A percentile compares a stretch with the other conserved stretches of the same genome.
Evolutionary conservation across 2,797 vertebrate species (phyloP).

Genomic region (Tympanoctomys barrerae): DNA sequence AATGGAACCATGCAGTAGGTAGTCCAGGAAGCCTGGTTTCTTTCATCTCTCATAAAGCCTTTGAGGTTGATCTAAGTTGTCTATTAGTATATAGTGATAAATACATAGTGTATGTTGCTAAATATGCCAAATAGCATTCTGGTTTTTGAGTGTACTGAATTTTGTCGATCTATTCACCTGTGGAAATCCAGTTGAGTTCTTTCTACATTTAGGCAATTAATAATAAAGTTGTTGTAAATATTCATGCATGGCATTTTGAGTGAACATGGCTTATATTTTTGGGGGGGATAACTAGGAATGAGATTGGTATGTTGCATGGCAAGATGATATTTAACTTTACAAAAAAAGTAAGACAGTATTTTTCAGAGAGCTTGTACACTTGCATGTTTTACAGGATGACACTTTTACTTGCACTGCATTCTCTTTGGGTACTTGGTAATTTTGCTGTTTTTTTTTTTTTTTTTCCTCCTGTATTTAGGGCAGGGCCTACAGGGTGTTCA

Average conservation of each 20-base stretch:
- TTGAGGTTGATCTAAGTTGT: not conserved
- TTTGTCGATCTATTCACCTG: not conserved
- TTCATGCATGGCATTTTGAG: not conserved
- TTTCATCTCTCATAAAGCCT: not conserved
- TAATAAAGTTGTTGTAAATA: not conserved
- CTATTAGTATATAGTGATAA: not conserved
- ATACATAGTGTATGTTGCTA: not conserved
- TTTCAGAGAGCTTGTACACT: not conserved
- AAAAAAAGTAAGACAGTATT: not conserved
- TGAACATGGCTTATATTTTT: not conserved
- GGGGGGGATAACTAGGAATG: not conserved
- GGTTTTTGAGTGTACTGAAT: not conserved
- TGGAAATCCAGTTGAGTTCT: slow-evolving; percentile 23
- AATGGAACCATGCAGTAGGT: not conserved
- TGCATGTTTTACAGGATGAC: not conserved
- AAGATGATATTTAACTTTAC: not conserved
- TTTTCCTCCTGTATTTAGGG: no score
- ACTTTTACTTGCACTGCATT: not conserved
- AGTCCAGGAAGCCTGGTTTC: not conserved
- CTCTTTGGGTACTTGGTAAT: not conserved
- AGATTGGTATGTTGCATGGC: not conserved
- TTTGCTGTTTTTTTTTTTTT: not conserved
- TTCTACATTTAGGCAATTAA: not conserved
- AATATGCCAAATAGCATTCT: not conserved
- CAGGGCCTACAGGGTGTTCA: no score